These are phyloP conservation scores for Elmis aenea DNA, from an alignment of 2,888 invertebrate genomes.

Conservation along the genomic window DNA sequence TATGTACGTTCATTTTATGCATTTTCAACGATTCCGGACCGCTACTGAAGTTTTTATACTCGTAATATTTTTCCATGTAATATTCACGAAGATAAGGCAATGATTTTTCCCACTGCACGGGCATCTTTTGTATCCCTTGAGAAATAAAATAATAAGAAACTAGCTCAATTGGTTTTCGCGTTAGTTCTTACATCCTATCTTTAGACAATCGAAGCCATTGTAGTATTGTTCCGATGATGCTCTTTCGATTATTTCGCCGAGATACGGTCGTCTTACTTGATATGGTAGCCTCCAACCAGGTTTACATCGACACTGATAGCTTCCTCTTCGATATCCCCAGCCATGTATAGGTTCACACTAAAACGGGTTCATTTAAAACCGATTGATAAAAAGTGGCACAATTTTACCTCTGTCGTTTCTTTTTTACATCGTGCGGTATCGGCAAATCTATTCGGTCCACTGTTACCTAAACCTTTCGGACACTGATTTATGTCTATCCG, in stretches of 20 bases:
- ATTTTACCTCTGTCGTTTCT: slow-evolving; percentile 77
- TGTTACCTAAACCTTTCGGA: slow-evolving; percentile 83
- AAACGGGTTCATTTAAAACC: slow-evolving; percentile 11
- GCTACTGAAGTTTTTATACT: slow-evolving; percentile 66
- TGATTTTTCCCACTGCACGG: slow-evolving; percentile 77
- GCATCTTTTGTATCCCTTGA: slow-evolving; percentile 79
- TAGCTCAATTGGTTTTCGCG: not conserved
- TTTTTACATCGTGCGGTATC: slow-evolving; percentile 88
- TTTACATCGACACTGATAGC: slow-evolving; percentile 89
- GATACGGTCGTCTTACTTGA: slow-evolving; percentile 81
- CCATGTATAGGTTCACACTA: slow-evolving; percentile 95
- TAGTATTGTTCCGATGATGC: slow-evolving; percentile 91
- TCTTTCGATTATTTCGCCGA: slow-evolving; percentile 90
- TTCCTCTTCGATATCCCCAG: slow-evolving; percentile 93
- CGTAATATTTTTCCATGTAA: slow-evolving; percentile 67
- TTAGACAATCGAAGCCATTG: slow-evolving; percentile 83
- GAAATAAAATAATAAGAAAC: not conserved
- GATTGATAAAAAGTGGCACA: slow-evolving; percentile 1
- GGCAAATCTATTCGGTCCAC: slow-evolving; percentile 80
- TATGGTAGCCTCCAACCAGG: slow-evolving; percentile 85
- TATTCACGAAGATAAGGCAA: slow-evolving; percentile 64
- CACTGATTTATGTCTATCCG: slow-evolving; percentile 97
- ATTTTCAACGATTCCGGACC: slow-evolving; percentile 64
- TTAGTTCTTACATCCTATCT: slow-evolving; percentile 78
- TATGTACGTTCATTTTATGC: slow-evolving; percentile 68